A percentile compares a stretch with the other conserved stretches of the same genome.
phyloP scores from a whole-genome alignment of 2,113 vertebrate species.

The Brachionichthys hirsutus region DNA sequence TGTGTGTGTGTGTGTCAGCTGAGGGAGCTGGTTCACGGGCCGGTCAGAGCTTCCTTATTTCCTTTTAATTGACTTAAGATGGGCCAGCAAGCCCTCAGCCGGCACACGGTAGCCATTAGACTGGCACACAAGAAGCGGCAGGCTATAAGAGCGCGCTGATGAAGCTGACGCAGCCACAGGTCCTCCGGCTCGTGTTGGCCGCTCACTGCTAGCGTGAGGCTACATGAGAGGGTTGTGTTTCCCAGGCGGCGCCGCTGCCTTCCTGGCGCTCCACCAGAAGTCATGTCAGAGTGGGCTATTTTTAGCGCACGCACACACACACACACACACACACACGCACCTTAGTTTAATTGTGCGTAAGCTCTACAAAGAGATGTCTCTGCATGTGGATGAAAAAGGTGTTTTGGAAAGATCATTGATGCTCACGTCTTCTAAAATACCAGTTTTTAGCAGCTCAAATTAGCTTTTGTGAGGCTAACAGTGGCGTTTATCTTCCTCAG shows the following conservation, averaged over 20 bases:
- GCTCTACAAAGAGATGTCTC: no score
- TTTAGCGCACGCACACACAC: neutral
- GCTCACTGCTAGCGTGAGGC: conserved; percentile 52
- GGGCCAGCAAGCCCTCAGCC: conserved; percentile 91
- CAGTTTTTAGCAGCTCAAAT: no score
- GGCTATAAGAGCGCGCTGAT: conserved; percentile 57
- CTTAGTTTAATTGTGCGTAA: no score
- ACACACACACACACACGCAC: neutral
- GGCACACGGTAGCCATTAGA: conserved; percentile 78
- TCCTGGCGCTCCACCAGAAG: conserved; percentile 31
- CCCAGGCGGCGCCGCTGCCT: conserved; percentile 34
- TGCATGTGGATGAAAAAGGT: no score
- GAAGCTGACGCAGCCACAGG: conserved; percentile 49
- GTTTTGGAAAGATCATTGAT: no score
- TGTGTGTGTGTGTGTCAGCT: conserved; percentile 67
- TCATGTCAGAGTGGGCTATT: conserved; percentile 8
- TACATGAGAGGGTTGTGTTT: conserved; percentile 49
- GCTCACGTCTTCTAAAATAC: no score
- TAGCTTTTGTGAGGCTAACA: no score
- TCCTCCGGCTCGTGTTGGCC: conserved; percentile 58
- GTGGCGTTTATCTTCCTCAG: no score
- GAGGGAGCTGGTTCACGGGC: conserved; percentile 92
- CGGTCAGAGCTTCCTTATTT: conserved; percentile 93
- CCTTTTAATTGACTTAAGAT: conserved; percentile 99
- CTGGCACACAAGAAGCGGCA: conserved; percentile 48